Conservation (phyloP, 2,113 vertebrate genomes). For the Pipa parva region DNA sequence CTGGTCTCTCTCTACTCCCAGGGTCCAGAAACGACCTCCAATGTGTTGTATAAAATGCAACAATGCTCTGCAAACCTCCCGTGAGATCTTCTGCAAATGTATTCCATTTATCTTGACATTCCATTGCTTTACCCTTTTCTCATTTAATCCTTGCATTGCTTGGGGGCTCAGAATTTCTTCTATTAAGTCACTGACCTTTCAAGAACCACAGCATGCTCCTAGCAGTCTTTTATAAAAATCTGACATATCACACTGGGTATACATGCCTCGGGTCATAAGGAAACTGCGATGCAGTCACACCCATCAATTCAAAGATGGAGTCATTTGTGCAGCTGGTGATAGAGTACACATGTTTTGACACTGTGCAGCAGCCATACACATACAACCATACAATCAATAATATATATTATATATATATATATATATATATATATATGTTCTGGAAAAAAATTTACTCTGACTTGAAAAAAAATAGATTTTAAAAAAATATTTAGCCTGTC, state of each 20-base stretch:
- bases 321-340: not conserved
- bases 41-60: not conserved
- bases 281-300: slow-evolving; percentile 2
- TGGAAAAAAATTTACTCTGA: not conserved
- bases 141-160: not conserved
- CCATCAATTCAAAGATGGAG: not conserved
- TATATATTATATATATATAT: too few relatives aligned
- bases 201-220: slow-evolving; percentile 14
- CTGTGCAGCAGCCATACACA: not conserved
- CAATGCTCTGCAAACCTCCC: not conserved
- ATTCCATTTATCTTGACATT: not conserved
- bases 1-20: not conserved
- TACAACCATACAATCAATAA: too few relatives aligned
- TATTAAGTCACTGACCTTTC: slow-evolving; percentile 22
- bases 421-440: too few relatives aligned
- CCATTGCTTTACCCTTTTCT: not conserved
- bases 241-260: slow-evolving; percentile 8
- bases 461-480: not conserved
- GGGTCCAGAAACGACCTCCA: too few relatives aligned
- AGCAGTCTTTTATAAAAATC: slow-evolving; percentile 8
- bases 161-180: not conserved
- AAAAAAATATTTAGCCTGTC: not conserved
- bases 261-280: not conserved
- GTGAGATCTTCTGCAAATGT: not conserved
- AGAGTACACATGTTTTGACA: not conserved